Evolutionary conservation across 2,113 vertebrate species (phyloP).

Genomic region (Thomomys bottae): DNA sequence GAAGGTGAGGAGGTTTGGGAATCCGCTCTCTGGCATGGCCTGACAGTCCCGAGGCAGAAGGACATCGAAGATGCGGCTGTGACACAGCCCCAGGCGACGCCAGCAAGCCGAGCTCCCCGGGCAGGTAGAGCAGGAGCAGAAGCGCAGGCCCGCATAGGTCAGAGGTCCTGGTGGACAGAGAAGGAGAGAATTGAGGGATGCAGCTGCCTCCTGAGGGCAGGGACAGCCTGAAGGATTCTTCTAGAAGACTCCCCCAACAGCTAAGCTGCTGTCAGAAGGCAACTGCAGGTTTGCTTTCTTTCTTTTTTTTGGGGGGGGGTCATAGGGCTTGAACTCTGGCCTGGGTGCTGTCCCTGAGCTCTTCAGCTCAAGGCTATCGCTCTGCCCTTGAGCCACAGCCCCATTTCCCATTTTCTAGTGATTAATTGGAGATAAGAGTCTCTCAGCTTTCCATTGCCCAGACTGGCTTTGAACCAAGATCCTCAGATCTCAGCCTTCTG

Average conservation of each 20-base stretch:
- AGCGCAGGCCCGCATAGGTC: accelerated
- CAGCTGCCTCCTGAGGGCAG: background rate
- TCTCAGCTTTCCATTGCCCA: too few relatives aligned
- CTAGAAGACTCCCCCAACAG: background rate
- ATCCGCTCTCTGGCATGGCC: conserved; percentile 57
- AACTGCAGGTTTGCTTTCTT: too few relatives aligned
- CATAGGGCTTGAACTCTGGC: too few relatives aligned
- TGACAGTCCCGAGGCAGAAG: conserved; percentile 73
- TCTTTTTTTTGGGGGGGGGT: too few relatives aligned
- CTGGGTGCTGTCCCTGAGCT: too few relatives aligned
- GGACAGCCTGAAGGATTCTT: background rate
- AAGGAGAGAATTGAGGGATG: conserved; percentile 59
- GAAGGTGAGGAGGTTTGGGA: conserved; percentile 76
- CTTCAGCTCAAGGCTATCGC: too few relatives aligned
- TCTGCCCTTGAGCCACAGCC: too few relatives aligned
- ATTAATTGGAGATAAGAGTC: too few relatives aligned
- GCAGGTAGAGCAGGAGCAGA: conserved; percentile 46
- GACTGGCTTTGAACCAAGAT: too few relatives aligned
- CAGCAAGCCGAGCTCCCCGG: conserved; percentile 61
- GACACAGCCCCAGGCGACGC: conserved; percentile 67
- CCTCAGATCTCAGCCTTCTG: too few relatives aligned
- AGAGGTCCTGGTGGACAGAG: conserved; percentile 63
- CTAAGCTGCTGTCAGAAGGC: accelerated
- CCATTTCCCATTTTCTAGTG: too few relatives aligned
- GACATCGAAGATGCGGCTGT: conserved; percentile 72